These are phyloP conservation scores for Deroplatys truncata DNA, from an alignment of 2,888 invertebrate species.

Conservation along the genomic window DNA sequence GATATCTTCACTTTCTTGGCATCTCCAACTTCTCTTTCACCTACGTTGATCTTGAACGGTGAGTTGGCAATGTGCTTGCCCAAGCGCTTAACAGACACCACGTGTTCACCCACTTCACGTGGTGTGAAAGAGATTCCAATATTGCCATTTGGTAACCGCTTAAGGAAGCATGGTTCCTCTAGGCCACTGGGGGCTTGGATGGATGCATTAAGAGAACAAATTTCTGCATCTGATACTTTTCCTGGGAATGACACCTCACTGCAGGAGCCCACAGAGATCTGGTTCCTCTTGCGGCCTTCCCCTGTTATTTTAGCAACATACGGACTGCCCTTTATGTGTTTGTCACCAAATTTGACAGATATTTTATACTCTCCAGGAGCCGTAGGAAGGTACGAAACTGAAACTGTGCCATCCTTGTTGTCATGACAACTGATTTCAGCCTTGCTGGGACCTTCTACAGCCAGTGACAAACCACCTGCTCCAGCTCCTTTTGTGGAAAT, in stretches of 20 bases:
- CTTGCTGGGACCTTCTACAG: slow-evolving; percentile 93
- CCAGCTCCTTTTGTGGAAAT: slow-evolving; percentile 97
- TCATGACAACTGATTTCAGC: slow-evolving; percentile 94
- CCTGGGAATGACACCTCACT: slow-evolving; percentile 94
- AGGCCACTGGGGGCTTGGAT: slow-evolving; percentile 90
- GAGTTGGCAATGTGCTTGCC: slow-evolving; percentile 94
- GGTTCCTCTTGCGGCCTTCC: slow-evolving; percentile 91
- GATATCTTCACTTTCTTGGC: slow-evolving; percentile 92
- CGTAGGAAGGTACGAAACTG: slow-evolving; percentile 92
- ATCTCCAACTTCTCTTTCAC: slow-evolving; percentile 91
- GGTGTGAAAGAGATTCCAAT: slow-evolving; percentile 99
- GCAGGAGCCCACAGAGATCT: slow-evolving; percentile 95
- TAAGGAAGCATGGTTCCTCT: slow-evolving; percentile 96
- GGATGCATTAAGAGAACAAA: slow-evolving; percentile 85
- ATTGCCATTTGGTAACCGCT: slow-evolving; percentile 91
- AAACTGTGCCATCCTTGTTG: slow-evolving; percentile 96
- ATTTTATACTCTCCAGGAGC: slow-evolving; percentile 97
- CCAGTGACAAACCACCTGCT: slow-evolving; percentile 80
- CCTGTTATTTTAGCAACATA: slow-evolving; percentile 82
- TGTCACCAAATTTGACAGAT: slow-evolving; percentile 90
- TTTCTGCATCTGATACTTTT: slow-evolving; percentile 86
- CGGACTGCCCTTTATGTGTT: slow-evolving; percentile 93
- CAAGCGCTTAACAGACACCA: slow-evolving; percentile 91
- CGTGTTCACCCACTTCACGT: slow-evolving; percentile 89
- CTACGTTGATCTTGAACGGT: slow-evolving; percentile 94